Conservation (phyloP, 2,888 invertebrate species). For the Lochmaea crataegi region DNA sequence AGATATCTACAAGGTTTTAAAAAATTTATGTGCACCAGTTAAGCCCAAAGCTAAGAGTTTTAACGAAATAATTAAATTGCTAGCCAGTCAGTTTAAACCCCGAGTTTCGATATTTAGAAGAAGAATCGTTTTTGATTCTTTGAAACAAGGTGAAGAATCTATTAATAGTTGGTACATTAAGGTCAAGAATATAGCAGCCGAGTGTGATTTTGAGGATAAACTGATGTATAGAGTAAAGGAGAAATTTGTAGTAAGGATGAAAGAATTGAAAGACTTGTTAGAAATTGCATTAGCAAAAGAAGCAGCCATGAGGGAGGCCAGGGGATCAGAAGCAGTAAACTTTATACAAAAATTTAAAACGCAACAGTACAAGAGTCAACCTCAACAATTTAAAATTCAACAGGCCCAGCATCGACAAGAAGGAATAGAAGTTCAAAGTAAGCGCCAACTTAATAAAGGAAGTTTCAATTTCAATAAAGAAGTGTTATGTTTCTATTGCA, state of each 20-base stretch:
- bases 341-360: too few relatives aligned
- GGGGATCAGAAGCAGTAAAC: too few relatives aligned
- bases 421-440: background rate
- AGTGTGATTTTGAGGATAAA: conserved; percentile 41
- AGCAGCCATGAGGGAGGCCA: too few relatives aligned
- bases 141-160: conserved; percentile 36
- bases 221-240: conserved; percentile 12
- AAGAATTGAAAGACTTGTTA: background rate
- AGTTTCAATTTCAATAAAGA: background rate
- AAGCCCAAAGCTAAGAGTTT: too few relatives aligned
- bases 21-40: too few relatives aligned
- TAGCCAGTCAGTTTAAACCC: too few relatives aligned
- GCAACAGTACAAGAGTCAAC: too few relatives aligned
- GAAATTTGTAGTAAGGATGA: conserved; percentile 34
- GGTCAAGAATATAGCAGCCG: conserved; percentile 29
- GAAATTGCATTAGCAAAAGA: too few relatives aligned
- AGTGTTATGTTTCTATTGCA: conserved; percentile 26
- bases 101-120: conserved; percentile 39
- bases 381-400: background rate
- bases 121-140: conserved; percentile 41
- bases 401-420: background rate
- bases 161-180: conserved; percentile 43
- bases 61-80: too few relatives aligned
- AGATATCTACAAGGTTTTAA: too few relatives aligned
- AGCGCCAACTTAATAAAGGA: background rate